Percentiles rank a stretch among this genome's conserved stretches.
Evolutionary conservation across 1,140 invertebrate genomes (phyloP).

Genomic region (Cyclina sinensis): DNA sequence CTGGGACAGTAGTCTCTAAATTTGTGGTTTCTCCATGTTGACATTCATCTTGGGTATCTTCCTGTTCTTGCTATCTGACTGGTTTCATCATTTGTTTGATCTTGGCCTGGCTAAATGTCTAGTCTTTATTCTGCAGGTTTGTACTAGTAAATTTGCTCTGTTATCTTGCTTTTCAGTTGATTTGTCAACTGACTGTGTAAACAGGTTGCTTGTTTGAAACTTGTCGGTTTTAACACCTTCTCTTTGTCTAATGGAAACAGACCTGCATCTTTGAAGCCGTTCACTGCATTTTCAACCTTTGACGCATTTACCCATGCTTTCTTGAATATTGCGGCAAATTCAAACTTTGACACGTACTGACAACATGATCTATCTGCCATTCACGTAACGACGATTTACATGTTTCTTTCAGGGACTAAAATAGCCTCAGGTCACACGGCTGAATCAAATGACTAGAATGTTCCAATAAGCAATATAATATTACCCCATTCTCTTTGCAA

Average conservation of each 20-base stretch:
- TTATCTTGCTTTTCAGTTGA: neutral
- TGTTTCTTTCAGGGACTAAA: neutral
- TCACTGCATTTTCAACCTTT: conserved; percentile 16
- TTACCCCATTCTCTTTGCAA: conserved; percentile 27
- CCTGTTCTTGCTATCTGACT: too few species aligned
- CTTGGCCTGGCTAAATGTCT: neutral
- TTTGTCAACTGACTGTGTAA: conserved; percentile 9
- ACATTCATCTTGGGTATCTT: neutral
- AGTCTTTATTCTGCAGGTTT: too few species aligned
- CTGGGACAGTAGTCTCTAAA: too few species aligned
- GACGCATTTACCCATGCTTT: conserved; percentile 3
- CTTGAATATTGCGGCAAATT: conserved; percentile 31
- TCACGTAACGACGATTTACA: neutral
- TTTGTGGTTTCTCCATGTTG: neutral
- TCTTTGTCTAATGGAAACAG: conserved; percentile 94
- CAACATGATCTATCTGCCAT: conserved; percentile 15
- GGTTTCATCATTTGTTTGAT: neutral
- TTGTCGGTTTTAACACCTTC: neutral
- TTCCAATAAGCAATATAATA: conserved; percentile 44
- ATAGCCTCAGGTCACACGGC: conserved; percentile 3
- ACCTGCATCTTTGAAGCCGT: neutral
- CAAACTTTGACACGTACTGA: neutral
- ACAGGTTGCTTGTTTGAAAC: conserved; percentile 12
- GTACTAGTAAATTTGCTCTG: neutral
- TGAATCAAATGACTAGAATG: conserved; percentile 40